A percentile compares a stretch with the other conserved stretches of the same genome.
phyloP scores from a whole-genome alignment of 2,113 vertebrate genomes.

The Ovibos moschatus region DNA sequence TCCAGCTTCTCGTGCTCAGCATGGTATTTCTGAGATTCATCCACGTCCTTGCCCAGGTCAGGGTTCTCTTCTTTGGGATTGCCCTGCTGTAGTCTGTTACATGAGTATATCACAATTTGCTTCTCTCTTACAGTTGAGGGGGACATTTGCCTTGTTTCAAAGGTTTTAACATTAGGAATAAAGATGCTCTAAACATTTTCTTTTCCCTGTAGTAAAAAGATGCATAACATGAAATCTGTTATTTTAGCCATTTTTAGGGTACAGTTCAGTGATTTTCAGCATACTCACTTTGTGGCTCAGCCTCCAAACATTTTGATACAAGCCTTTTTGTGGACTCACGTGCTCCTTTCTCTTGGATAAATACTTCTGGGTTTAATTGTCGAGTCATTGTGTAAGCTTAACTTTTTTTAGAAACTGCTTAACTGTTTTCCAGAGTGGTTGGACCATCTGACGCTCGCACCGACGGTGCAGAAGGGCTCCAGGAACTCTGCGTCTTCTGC shows the following conservation, averaged over 20 bases:
- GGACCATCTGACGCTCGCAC: not conserved
- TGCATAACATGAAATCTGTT: not conserved
- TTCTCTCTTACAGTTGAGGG: not conserved
- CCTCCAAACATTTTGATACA: not conserved
- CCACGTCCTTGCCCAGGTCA: not conserved
- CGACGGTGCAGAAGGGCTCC: accelerated
- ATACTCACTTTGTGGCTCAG: not conserved
- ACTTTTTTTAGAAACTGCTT: not conserved
- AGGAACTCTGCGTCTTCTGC: not conserved
- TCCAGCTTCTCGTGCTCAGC: not conserved
- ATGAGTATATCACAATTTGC: not conserved
- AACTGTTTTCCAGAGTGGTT: not conserved
- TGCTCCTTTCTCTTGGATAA: not conserved
- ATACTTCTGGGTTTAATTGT: not conserved
- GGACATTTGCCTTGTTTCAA: not conserved
- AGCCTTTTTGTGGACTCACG: not conserved
- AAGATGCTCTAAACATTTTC: not conserved
- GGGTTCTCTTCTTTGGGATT: not conserved
- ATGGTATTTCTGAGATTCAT: not conserved
- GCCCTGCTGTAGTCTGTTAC: not conserved
- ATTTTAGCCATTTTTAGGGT: not conserved
- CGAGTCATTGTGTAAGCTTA: not conserved
- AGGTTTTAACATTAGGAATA: not conserved
- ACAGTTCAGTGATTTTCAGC: not conserved
- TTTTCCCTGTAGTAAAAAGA: not conserved